phyloP scores from a whole-genome alignment of 2,888 invertebrate genomes.

The Tinea pellionella region DNA sequence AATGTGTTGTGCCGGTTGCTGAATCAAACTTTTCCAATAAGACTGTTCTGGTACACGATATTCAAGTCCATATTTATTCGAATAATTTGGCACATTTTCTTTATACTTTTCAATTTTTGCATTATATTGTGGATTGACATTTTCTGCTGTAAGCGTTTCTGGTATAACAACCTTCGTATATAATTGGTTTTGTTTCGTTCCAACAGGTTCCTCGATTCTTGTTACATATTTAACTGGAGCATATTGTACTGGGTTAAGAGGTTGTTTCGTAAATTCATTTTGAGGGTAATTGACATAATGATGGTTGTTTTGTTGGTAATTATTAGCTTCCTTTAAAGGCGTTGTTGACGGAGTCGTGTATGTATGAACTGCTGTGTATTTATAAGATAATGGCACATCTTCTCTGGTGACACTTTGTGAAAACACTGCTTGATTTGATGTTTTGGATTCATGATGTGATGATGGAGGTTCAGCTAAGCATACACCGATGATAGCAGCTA shows the following conservation, averaged over 20 bases:
- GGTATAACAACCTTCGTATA: neutral
- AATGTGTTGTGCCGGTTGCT: neutral
- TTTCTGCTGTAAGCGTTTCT: neutral
- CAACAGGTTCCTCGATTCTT: neutral
- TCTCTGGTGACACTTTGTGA: slow-evolving; percentile 13
- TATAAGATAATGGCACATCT: slow-evolving; percentile 16
- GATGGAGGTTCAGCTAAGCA: slow-evolving; percentile 7
- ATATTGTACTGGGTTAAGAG: slow-evolving; percentile 1
- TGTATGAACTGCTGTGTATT: slow-evolving; percentile 14
- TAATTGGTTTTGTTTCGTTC: neutral
- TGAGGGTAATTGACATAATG: slow-evolving; percentile 5
- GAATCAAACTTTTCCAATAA: neutral
- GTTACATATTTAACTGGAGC: neutral
- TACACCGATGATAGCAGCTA: slow-evolving; percentile 1
- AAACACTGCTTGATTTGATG: slow-evolving; percentile 13
- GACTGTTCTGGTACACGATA: neutral
- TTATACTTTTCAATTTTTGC: neutral
- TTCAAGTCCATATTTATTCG: neutral
- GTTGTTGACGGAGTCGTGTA: slow-evolving; percentile 11
- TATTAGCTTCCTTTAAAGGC: neutral
- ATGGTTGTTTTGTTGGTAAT: neutral
- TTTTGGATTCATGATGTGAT: neutral
- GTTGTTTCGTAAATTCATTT: slow-evolving; percentile 1
- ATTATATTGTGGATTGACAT: neutral
- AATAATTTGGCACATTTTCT: neutral